A percentile compares a stretch with the other conserved stretches of the same genome.
These are phyloP conservation scores for Anadara kagoshimensis DNA, from an alignment of 1,140 invertebrate genomes.

Conservation along the genomic window DNA sequence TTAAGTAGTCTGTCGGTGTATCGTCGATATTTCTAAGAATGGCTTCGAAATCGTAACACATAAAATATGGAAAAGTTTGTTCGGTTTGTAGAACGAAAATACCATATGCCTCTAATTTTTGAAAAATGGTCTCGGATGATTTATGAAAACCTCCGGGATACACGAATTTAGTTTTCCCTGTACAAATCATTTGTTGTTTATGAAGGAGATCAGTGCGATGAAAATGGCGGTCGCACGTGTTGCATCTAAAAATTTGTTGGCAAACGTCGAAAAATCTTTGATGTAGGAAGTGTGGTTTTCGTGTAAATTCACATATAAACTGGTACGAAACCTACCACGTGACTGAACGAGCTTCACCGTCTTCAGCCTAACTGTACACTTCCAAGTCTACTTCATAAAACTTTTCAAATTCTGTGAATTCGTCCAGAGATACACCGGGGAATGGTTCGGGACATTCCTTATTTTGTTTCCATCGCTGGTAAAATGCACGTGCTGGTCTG, in stretches of 20 bases:
- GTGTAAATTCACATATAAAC: constrained; percentile 12
- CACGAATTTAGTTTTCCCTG: constrained; percentile 2
- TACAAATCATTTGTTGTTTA: constrained; percentile 16
- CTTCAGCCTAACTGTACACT: constrained; percentile 1
- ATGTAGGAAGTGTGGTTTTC: too few species aligned
- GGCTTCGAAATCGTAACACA: constrained; percentile 25
- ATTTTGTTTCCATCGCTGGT: constrained; percentile 15
- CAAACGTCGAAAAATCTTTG: constrained; percentile 6
- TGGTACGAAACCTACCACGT: constrained; percentile 4
- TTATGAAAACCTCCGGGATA: constrained; percentile 20
- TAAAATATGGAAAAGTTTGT: constrained; percentile 15
- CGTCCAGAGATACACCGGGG: background rate
- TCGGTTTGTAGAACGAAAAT: constrained; percentile 7
- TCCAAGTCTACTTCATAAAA: constrained; percentile 11
- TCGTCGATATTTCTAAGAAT: constrained; percentile 7
- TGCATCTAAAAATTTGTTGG: constrained; percentile 19
- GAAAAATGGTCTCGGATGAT: background rate
- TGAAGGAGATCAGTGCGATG: background rate
- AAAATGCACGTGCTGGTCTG: background rate
- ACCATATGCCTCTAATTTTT: constrained; percentile 24
- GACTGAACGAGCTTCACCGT: constrained; percentile 8
- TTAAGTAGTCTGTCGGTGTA: background rate
- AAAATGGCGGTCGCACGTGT: constrained; percentile 14
- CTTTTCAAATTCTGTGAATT: constrained; percentile 8
- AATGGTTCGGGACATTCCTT: background rate